These are phyloP conservation scores for Chrysodeixis includens DNA, from an alignment of 2,888 invertebrate species.

Conservation along the genomic window DNA sequence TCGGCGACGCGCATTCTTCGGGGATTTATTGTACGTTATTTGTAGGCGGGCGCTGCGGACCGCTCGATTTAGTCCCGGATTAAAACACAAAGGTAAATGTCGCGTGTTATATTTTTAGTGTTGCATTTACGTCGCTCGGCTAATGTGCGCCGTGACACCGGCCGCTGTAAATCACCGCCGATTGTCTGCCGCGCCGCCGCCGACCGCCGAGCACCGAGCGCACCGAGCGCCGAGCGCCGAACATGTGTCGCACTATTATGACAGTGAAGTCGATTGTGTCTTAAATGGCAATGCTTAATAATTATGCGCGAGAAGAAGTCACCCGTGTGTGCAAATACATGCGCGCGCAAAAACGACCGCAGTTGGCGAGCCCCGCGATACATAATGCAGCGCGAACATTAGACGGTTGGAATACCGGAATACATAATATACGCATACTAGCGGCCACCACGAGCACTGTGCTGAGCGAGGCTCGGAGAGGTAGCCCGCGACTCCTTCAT, in stretches of 20 bases:
- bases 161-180: slow-evolving; percentile 57
- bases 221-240: not conserved
- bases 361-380: slow-evolving; percentile 28
- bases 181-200: slow-evolving; percentile 38
- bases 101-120: slow-evolving; percentile 71
- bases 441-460: slow-evolving; percentile 10
- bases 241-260: slow-evolving; percentile 17
- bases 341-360: slow-evolving; percentile 24
- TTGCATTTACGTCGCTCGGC: slow-evolving; percentile 61
- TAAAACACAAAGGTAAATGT: slow-evolving; percentile 81
- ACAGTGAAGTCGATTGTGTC: slow-evolving; percentile 34
- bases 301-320: slow-evolving; percentile 27
- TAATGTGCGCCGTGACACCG: slow-evolving; percentile 63
- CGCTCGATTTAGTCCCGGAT: slow-evolving; percentile 69
- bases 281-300: slow-evolving; percentile 33
- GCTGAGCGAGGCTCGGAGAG: not conserved
- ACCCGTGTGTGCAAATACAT: slow-evolving; percentile 21
- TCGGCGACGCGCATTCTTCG: slow-evolving; percentile 69
- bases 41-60: slow-evolving; percentile 61
- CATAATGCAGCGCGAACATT: slow-evolving; percentile 52
- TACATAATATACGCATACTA: slow-evolving; percentile 17
- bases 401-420: slow-evolving; percentile 38
- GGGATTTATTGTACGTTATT: slow-evolving; percentile 74
- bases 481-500: not conserved
- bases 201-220: not conserved